A percentile compares a stretch with the other conserved stretches of the same genome.
Conservation (phyloP, 2,797 vertebrate species). For the Adrianichthys oophorus region DNA sequence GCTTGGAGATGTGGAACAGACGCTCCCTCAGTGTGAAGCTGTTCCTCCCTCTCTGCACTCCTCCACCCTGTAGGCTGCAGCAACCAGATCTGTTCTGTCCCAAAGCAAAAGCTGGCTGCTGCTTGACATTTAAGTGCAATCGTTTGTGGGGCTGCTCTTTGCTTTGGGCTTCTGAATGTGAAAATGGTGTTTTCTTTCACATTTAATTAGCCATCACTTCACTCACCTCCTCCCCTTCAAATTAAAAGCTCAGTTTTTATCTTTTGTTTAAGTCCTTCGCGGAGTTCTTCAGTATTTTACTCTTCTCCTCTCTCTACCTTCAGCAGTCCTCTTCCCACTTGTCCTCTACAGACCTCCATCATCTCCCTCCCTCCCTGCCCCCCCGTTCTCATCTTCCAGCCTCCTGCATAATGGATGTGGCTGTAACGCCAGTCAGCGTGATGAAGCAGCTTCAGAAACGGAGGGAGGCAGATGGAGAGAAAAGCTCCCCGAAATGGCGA, state of each 20-base stretch:
- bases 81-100: too few species aligned
- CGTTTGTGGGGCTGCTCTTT: too few species aligned
- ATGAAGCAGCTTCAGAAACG: slow-evolving; percentile 51
- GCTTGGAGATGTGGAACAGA: slow-evolving; percentile 19
- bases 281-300: not conserved
- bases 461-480: slow-evolving; percentile 12
- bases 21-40: slow-evolving; percentile 23
- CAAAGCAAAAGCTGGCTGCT: too few species aligned
- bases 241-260: not conserved
- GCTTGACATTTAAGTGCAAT: too few species aligned
- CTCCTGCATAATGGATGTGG: slow-evolving; percentile 62
- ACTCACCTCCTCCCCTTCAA: not conserved
- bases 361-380: slow-evolving; percentile 2
- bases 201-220: not conserved
- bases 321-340: not conserved
- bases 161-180: not conserved
- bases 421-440: slow-evolving; percentile 57
- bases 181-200: not conserved
- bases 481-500: slow-evolving; percentile 22
- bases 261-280: too few species aligned
- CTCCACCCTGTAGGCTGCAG: too few species aligned
- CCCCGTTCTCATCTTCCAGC: slow-evolving; percentile 48
- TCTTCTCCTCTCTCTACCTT: too few species aligned
- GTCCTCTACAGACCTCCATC: not conserved
- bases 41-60: not conserved